Base-by-base conservation (phyloP, 2,888 invertebrate genomes). In the Deladenus siricidicola region DNA sequence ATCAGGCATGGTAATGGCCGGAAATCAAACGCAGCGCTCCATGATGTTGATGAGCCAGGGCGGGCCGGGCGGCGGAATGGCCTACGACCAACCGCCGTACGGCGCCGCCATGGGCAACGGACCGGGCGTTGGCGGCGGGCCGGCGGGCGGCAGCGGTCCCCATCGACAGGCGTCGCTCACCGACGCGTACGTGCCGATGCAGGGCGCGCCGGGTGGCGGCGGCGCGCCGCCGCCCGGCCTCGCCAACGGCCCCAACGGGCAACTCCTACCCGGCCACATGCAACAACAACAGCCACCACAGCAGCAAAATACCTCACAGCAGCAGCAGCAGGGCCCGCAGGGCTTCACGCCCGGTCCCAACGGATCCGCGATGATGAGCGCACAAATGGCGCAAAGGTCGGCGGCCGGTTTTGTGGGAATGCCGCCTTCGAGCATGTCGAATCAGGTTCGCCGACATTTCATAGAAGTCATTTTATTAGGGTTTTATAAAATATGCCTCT, bases 51-150 rank as follows among this genome's bases (percentile, higher is more conserved):
- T 34, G 39, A 34, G 6, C 8, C 39, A 34, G 39, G 39, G 8
- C 6, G 39, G 39, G 50, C 19, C 49, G 6, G 50, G 30, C n/a
- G 19, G 30, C 24, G 50, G 50, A 8, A 56, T 47, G n/a, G 56
- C 49, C 4, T 34, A 30, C 50, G 50, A 30, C 19, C 50, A 28
- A 19, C 19, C 29, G 30, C 19, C 50, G 28, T 50, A 1, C 26
- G 26, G 24, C 21, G 26, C 2, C 24, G 10, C 23, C 49, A 26
- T 26, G 21, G 17, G 10, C 14, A 28, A 29, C 30, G n/a, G 28
- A 6, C 28, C 30, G 50, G 21, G 48, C 48, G 23, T 3, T 4
- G 19, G 10, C 14, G 49, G 50, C 30, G n/a, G 28, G 4, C 28
- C 30, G 50, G 21, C 30, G 3, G 30, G 34, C 50, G 21, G 21